Percentiles rank a stretch among this genome's conserved stretches.
Conservation (phyloP, 2,888 invertebrate species). For the Drosophila suboccidentalis region DNA sequence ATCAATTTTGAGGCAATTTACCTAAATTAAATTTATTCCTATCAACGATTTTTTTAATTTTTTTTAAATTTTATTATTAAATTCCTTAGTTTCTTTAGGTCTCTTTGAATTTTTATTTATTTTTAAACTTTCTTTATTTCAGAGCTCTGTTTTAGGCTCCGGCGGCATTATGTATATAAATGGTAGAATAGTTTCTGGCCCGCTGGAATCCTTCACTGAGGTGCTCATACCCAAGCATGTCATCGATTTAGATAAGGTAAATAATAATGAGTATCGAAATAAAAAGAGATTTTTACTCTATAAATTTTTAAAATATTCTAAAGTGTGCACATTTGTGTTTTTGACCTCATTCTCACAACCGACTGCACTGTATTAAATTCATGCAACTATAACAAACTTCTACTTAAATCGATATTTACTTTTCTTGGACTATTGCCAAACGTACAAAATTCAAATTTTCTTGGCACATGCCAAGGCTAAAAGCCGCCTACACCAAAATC, state of each 20-base stretch:
- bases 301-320: neutral
- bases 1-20: constrained; percentile 81
- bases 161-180: constrained; percentile 85
- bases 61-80: neutral
- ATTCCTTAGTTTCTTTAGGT: neutral
- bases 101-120: neutral
- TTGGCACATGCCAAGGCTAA: constrained; percentile 8
- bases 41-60: constrained; percentile 9
- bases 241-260: constrained; percentile 85
- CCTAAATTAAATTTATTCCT: neutral
- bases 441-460: constrained; percentile 4
- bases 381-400: neutral
- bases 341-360: constrained; percentile 2
- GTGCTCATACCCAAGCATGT: constrained; percentile 83
- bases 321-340: neutral
- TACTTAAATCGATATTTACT: constrained; percentile 1
- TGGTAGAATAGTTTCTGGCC: constrained; percentile 85
- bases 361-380: neutral
- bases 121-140: constrained; percentile 8
- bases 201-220: constrained; percentile 84
- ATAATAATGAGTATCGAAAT: constrained; percentile 1
- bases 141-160: constrained; percentile 84
- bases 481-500: constrained; percentile 1
- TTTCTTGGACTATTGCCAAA: constrained; percentile 18
- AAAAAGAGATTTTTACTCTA: neutral